Conservation (phyloP, 2,888 invertebrate species). For the Calephelis perditalis region DNA sequence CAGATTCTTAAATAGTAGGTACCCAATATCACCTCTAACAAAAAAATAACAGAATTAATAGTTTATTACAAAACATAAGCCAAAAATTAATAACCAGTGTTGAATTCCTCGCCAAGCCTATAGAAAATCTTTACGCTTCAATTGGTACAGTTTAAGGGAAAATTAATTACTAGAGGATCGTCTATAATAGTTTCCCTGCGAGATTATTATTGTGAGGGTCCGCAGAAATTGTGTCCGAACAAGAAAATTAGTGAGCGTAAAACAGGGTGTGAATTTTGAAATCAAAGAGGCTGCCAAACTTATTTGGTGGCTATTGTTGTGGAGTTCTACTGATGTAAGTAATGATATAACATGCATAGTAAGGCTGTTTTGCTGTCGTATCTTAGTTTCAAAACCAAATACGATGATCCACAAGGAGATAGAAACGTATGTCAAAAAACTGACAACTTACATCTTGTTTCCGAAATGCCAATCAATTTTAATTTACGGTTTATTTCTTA, state of each 20-base stretch:
- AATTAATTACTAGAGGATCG: slow-evolving; percentile 75
- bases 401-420: no score
- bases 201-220: slow-evolving; percentile 74
- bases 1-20: no score
- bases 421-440: no score
- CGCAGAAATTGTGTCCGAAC: slow-evolving; percentile 74
- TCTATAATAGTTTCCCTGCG: slow-evolving; percentile 74
- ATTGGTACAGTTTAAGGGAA: slow-evolving; percentile 74
- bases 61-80: neutral
- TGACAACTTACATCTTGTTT: no score
- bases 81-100: slow-evolving; percentile 62
- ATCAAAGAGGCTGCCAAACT: slow-evolving; percentile 68
- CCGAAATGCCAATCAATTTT: no score
- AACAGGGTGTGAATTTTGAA: slow-evolving; percentile 75
- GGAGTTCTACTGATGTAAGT: slow-evolving; percentile 13
- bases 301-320: slow-evolving; percentile 63
- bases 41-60: no score
- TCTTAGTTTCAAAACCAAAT: no score
- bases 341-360: no score
- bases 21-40: no score
- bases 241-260: slow-evolving; percentile 78
- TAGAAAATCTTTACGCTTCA: slow-evolving; percentile 74
- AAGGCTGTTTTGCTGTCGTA: no score
- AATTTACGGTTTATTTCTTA: no score
- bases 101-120: slow-evolving; percentile 42